A percentile compares a stretch with the other conserved stretches of the same genome.
These are phyloP conservation scores for Muscicapa comitata DNA, from an alignment of 2,797 vertebrate genomes.

Conservation along the genomic window DNA sequence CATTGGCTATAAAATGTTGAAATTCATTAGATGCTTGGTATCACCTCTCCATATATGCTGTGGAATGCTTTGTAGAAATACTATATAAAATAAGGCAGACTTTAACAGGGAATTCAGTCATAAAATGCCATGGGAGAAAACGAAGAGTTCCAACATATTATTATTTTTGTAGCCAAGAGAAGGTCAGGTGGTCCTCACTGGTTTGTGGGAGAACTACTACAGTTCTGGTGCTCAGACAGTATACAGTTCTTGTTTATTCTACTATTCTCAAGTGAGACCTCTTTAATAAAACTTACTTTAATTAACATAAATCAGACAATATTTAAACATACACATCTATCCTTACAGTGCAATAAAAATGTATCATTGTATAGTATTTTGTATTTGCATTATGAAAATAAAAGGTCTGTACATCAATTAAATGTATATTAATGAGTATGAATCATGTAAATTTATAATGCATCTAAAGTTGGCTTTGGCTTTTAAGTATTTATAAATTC, in stretches of 20 bases:
- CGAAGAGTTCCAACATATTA: slow-evolving; percentile 78
- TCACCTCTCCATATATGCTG: slow-evolving; percentile 79
- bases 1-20: slow-evolving; percentile 89
- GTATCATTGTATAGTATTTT: slow-evolving; percentile 82
- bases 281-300: slow-evolving; percentile 80
- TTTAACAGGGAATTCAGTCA: slow-evolving; percentile 87
- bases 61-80: slow-evolving; percentile 93
- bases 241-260: slow-evolving; percentile 18
- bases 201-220: slow-evolving; percentile 34
- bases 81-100: slow-evolving; percentile 96
- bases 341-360: slow-evolving; percentile 91
- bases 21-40: slow-evolving; percentile 83
- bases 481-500: slow-evolving; percentile 85
- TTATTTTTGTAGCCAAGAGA: slow-evolving; percentile 63
- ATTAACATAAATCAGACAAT: slow-evolving; percentile 82
- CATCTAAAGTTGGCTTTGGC: slow-evolving; percentile 89
- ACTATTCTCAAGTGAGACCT: slow-evolving; percentile 17
- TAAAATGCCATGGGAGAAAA: slow-evolving; percentile 81
- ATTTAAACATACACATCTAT: slow-evolving; percentile 83
- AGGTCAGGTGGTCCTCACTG: slow-evolving; percentile 72
- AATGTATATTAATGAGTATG: slow-evolving; percentile 82
- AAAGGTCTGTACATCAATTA: slow-evolving; percentile 82
- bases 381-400: slow-evolving; percentile 90
- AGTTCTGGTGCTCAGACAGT: slow-evolving; percentile 36
- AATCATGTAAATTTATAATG: slow-evolving; percentile 82